Base-by-base conservation (phyloP, 2,888 invertebrate genomes). In the Sphinx pinastri region DNA sequence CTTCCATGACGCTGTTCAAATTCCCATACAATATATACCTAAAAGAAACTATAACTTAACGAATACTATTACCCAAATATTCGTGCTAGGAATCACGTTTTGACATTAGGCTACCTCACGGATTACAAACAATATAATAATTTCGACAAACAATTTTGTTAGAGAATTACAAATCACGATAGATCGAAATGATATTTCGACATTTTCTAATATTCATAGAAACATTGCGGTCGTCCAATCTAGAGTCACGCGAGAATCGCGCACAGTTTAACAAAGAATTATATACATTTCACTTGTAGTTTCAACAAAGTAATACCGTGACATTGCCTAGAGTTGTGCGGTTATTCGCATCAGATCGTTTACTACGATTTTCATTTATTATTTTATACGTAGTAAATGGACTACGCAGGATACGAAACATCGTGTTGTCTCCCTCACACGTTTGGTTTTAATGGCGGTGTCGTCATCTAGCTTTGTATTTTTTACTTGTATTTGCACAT, bases 221-320 rank as follows among this genome's bases (percentile, higher is more conserved):
- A 45, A 49, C 63, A 49, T 47, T 47, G 47, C 63, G 16, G 6
- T 6, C 19, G 55, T 14, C 8, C 45, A 60, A 60, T 38, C n/a
- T 60, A n/a, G 45, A n/a, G 60, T 19, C 63, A 63, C 63, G 63
- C 63, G 19, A 63, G 47, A 19, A 10, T 13, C 19, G 12, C 49
- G 63, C 49, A 16, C 47, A 4, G 47, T 54, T 54, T n/a, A n/a
- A 16, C 10, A n/a, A 16, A 47, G 47, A 13, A 45, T 38, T 60
- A 38, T 45, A 38, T n/a, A 60, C 59, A 45, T 60, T 60, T 60
- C 38, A 60, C 59, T 60, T 16, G 38, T 45, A 45, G 59, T 60
- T 60, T 38, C 59, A 45, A 45, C 59, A 8, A 38, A 59, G 10
- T 12, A 31, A 0, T 14, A 58, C 13, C 31, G 31, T 14, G 5